phyloP scores from a whole-genome alignment of 2,888 invertebrate species.

The Cheilosia soror region DNA sequence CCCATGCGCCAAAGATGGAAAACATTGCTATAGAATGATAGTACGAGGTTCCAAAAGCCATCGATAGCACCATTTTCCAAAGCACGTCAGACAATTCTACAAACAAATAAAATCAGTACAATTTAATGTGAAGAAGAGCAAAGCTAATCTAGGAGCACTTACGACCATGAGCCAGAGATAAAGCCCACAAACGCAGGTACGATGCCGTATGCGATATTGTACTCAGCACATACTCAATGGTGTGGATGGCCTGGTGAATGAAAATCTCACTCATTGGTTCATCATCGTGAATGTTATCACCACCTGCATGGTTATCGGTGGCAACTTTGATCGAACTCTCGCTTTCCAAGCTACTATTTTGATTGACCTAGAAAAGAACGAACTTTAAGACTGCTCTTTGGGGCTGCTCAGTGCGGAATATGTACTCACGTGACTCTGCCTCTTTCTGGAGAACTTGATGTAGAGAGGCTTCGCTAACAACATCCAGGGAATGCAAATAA shows the following conservation, averaged over 20 bases:
- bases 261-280: constrained; percentile 93
- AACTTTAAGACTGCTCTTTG: too few species aligned
- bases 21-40: constrained; percentile 90
- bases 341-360: constrained; percentile 87
- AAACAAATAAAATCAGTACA: constrained; percentile 25
- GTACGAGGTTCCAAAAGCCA: constrained; percentile 87
- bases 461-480: constrained; percentile 95
- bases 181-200: constrained; percentile 97
- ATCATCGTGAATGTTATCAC: constrained; percentile 83
- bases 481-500: constrained; percentile 97
- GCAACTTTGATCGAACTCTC: constrained; percentile 78
- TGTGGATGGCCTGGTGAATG: constrained; percentile 97
- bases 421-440: too few species aligned
- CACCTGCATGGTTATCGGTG: constrained; percentile 83
- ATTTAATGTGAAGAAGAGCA: neutral
- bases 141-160: constrained; percentile 81
- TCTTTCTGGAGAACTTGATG: constrained; percentile 84
- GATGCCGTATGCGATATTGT: constrained; percentile 99
- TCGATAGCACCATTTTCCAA: constrained; percentile 96
- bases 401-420: too few species aligned
- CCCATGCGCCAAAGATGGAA: constrained; percentile 95
- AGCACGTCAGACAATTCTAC: constrained; percentile 94
- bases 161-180: constrained; percentile 98
- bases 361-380: constrained; percentile 78
- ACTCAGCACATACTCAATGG: constrained; percentile 97